phyloP scores from a whole-genome alignment of 2,888 invertebrate genomes.

The Cynaeus angustus region DNA sequence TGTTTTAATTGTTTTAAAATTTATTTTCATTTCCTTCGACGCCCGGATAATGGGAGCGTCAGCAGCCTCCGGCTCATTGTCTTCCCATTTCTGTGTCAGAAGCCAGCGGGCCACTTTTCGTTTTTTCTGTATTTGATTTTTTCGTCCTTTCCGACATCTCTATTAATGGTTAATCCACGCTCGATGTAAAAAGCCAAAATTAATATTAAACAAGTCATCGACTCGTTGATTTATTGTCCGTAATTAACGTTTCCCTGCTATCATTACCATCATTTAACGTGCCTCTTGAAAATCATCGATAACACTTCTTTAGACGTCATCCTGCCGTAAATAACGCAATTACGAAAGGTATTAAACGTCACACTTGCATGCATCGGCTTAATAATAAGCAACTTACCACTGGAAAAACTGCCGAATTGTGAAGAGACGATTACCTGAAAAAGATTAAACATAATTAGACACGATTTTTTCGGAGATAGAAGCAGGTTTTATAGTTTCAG shows the following conservation, averaged over 20 bases:
- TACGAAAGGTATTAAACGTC: conserved; percentile 20
- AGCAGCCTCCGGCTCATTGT: conserved; percentile 20
- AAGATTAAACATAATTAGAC: conserved; percentile 29
- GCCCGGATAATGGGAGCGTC: conserved; percentile 27
- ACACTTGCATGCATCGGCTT: conserved; percentile 9
- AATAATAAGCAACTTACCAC: conserved; percentile 21
- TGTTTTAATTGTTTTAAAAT: conserved; percentile 51
- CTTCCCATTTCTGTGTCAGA: conserved; percentile 32
- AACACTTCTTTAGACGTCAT: conserved; percentile 16
- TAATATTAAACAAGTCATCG: conserved; percentile 39
- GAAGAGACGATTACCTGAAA: conserved; percentile 36
- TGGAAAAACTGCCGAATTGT: conserved; percentile 37
- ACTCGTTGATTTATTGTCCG: conserved; percentile 46
- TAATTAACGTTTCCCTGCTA: conserved; percentile 47
- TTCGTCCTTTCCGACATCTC: conserved; percentile 5
- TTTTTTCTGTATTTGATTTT: background rate
- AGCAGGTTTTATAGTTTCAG: conserved; percentile 13
- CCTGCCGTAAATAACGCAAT: conserved; percentile 30
- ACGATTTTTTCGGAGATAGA: conserved; percentile 10
- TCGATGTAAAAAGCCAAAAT: conserved; percentile 34
- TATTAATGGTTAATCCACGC: conserved; percentile 11
- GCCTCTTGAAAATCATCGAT: conserved; percentile 21
- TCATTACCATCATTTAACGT: conserved; percentile 47
- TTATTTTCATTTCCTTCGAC: conserved; percentile 36
- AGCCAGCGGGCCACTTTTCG: conserved; percentile 7